Evolutionary conservation across 2,113 vertebrate species (phyloP), one percentile per base, ranked within the genome.

Genomic region (Tychaedon coryphoeus): DNA sequence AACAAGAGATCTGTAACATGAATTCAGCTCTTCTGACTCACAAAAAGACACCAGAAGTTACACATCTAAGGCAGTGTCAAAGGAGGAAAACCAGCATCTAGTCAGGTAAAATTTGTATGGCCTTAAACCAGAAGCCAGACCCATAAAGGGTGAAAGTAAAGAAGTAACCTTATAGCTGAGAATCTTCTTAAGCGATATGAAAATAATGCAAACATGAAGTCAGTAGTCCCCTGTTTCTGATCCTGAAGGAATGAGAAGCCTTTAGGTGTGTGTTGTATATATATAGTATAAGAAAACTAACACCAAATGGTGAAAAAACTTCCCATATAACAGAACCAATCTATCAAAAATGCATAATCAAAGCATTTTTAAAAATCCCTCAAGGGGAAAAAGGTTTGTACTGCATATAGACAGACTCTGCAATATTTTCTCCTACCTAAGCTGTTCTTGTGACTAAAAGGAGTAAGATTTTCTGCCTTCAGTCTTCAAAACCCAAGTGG

Each of bases 401-500:
- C 4, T 0, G 0, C 47, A 56, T 10, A 25, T 1, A 89, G 47
- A 69, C 16, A 73, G 67, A 62, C 6, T 18, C 12, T 56, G 84
- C 8, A 14, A 17, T 62, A 48, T 73, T 90, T 51, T 72, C 28
- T 73, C 42, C 54, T 76, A 45, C 36, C 34, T 56, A 87, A 38
- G 47, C 20, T 64, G 38, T 15, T 56, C 43, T 38, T 67, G 19
- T 60, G 43, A 79, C 47, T 75, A 53, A 65, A 90, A 75, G 6
- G 24, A 43, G 29, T 31, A 70, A 25, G 12, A 25, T 5, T 1
- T 18, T 78, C 69, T 45, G 43, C n/a, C 26, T 83, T 80, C 72
- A 45, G 19, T 64, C 60, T 42, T 74, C 71, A 80, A 92, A 83
- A 83, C 17, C 24, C 36, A 75, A 38, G 22, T 5, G 83, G 42